Evolutionary conservation across 2,888 invertebrate species (phyloP), one percentile per base, ranked within the genome.

Genomic region (Coremacera marginata): DNA sequence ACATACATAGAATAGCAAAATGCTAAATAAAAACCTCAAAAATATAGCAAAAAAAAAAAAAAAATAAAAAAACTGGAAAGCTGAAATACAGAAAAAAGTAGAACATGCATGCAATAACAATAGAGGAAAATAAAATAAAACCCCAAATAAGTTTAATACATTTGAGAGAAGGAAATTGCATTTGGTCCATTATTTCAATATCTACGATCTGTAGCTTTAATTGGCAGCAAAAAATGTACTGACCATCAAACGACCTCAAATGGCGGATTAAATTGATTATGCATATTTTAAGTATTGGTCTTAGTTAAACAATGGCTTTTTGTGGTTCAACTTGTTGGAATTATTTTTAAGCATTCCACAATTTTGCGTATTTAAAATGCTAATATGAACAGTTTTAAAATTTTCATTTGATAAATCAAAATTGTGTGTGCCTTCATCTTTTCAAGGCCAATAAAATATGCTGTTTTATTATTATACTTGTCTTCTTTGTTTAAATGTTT

Each of bases 141-240:
- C 63, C 63, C 55, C 19, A 22, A 71, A 60, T 71, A 37, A 68
- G 27, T 68, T 68, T 7, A 25, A 37, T 34, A 60, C 37, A 5
- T 52, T 55, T 72, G 5, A 37, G 65, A 37, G 63, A 60, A 52
- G 78, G 75, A 80, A 80, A 78, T 78, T 72, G 67, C 73, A 76
- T 74, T 79, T 65, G 70, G 60, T 60, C 65, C 77, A 72, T 73
- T 77, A 77, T 77, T 77, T 76, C 62, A 44, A 62, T 79, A 77
- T 77, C 72, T 75, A 67, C 71, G 73, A 70, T 65, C 74, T 52
- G 68, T 34, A 60, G 76, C 73, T 77, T 79, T 73, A 79, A 79
- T 75, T 75, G 74, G 70, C 65, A 49, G 60, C 75, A 78, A 78
- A 74, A 34, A 16, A 3, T 27, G 7, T 44, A 3, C 34, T 16